These are phyloP conservation scores for Thalassarche chlororhynchos DNA, from an alignment of 2,113 vertebrate species.

Conservation along the genomic window DNA sequence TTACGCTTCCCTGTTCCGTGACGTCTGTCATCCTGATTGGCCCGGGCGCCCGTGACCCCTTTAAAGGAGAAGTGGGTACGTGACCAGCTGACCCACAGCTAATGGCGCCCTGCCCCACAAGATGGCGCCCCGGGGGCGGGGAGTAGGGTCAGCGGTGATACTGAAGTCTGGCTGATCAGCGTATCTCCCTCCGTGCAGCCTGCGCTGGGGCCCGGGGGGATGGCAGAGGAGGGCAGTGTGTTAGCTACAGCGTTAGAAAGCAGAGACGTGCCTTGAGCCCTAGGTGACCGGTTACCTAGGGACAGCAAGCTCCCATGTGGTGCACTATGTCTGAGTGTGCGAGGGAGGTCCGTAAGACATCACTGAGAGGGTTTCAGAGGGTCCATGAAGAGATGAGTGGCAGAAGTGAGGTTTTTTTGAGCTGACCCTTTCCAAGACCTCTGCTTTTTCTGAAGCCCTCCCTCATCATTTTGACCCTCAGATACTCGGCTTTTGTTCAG, in stretches of 20 bases:
- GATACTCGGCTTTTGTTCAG: not conserved
- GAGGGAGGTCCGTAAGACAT: not conserved
- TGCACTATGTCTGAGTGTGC: too few relatives aligned
- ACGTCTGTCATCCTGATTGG: not conserved
- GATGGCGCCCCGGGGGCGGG: not conserved
- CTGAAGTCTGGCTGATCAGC: too few relatives aligned
- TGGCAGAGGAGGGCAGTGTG: too few relatives aligned
- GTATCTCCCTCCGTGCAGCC: too few relatives aligned
- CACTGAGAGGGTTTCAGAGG: not conserved
- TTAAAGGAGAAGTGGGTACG: not conserved
- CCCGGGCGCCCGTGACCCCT: too few relatives aligned
- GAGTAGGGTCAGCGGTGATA: too few relatives aligned
- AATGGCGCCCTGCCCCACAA: not conserved
- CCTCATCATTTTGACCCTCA: not conserved
- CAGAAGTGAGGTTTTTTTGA: not conserved
- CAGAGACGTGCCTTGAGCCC: not conserved
- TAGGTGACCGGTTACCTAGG: too few relatives aligned
- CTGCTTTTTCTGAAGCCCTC: not conserved
- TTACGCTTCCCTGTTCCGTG: not conserved
- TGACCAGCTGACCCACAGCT: fast-evolving
- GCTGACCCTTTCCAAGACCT: not conserved
- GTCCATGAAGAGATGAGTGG: not conserved
- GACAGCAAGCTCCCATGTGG: not conserved
- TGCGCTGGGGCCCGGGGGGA: too few relatives aligned
- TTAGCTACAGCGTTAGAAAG: too few relatives aligned